Evolutionary conservation across 2,113 vertebrate genomes (phyloP).

Genomic region (Edolisoma coerulescens): DNA sequence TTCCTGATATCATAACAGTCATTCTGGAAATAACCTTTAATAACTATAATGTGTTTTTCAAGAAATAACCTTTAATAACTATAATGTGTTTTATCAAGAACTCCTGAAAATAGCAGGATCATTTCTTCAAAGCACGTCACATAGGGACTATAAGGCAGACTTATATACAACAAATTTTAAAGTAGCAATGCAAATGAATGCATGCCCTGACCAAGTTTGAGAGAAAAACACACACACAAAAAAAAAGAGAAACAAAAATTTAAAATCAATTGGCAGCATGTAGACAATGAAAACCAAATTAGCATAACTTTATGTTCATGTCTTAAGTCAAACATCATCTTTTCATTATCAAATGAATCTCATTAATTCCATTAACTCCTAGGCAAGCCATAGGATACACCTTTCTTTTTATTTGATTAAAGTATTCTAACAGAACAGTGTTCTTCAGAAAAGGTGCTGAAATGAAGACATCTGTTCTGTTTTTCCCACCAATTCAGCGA

Average conservation of each 20-base stretch:
- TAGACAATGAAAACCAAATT: slow-evolving; percentile 33
- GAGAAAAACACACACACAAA: not conserved
- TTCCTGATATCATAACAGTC: not conserved
- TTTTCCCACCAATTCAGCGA: not conserved
- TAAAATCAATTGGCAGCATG: not conserved
- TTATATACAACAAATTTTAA: not conserved
- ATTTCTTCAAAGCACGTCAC: not conserved
- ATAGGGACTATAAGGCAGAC: not conserved
- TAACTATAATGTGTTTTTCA: slow-evolving; percentile 13
- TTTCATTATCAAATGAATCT: slow-evolving; percentile 22
- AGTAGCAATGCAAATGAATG: not conserved
- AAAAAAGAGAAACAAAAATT: not conserved
- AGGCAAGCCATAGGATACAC: slow-evolving; percentile 3
- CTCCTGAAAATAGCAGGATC: not conserved
- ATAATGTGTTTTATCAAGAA: slow-evolving; percentile 1
- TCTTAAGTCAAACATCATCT: slow-evolving; percentile 24
- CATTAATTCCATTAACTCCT: not conserved
- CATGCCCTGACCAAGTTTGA: not conserved
- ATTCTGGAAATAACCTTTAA: slow-evolving; percentile 36
- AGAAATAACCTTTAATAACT: slow-evolving; percentile 21
- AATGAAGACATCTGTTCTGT: not conserved
- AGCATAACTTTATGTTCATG: not conserved
- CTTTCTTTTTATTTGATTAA: not conserved
- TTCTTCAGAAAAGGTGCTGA: not conserved
- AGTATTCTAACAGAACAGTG: not conserved